A percentile compares a stretch with the other conserved stretches of the same genome.
phyloP scores from a whole-genome alignment of 2,888 invertebrate genomes.

The Ectropis crepuscularia region DNA sequence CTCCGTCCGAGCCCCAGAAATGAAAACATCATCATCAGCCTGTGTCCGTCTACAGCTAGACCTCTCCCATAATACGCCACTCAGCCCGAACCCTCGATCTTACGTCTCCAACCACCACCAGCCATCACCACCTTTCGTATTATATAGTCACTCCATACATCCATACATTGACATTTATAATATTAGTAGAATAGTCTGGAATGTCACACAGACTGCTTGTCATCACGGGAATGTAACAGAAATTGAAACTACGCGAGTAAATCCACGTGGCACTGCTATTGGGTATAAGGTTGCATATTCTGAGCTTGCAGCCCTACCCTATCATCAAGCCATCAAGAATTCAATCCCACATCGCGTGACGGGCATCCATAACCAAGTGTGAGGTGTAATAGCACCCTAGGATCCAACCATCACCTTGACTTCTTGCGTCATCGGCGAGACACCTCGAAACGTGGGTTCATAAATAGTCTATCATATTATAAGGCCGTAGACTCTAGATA shows the following conservation, averaged over 20 bases:
- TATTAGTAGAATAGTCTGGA: no score
- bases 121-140: no score
- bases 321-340: slow-evolving; percentile 29
- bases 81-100: no score
- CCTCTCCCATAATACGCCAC: no score
- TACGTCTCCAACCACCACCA: no score
- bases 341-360: slow-evolving; percentile 28
- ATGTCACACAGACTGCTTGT: no score
- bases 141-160: no score
- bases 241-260: not conserved
- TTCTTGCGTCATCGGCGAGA: slow-evolving; percentile 15
- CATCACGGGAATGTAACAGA: no score
- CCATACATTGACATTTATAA: no score
- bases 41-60: no score
- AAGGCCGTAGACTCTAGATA: not conserved
- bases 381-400: slow-evolving; percentile 14
- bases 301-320: slow-evolving; percentile 14
- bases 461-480: slow-evolving; percentile 19
- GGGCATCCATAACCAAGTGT: slow-evolving; percentile 22
- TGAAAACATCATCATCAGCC: no score
- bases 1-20: no score
- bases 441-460: not conserved
- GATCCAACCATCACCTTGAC: slow-evolving; percentile 27
- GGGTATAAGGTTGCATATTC: not conserved
- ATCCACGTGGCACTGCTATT: not conserved